A percentile compares a stretch with the other conserved stretches of the same genome.
Conservation (phyloP, 2,113 vertebrate species). For the Macrotis lagotis region DNA sequence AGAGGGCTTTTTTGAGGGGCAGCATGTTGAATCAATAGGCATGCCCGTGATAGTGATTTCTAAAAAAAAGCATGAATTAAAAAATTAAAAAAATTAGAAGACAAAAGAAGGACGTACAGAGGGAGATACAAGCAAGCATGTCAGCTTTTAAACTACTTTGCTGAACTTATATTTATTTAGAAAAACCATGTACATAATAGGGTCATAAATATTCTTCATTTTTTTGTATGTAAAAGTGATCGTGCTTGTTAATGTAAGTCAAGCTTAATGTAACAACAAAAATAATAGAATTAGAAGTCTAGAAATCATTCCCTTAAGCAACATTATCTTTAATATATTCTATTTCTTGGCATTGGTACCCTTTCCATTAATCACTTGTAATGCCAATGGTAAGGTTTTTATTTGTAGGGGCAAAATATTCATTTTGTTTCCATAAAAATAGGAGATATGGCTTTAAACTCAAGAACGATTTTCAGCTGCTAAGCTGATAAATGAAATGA, state of each 20-base stretch:
- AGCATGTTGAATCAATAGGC: background rate
- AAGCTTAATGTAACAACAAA: background rate
- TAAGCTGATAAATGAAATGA: slow-evolving; percentile 48
- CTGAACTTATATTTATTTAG: background rate
- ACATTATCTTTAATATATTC: background rate
- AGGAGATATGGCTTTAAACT: slow-evolving; percentile 21
- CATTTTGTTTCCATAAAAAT: slow-evolving; percentile 44
- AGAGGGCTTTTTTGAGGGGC: background rate
- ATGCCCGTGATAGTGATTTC: background rate
- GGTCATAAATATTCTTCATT: background rate
- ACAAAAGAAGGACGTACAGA: background rate
- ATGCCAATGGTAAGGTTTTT: background rate
- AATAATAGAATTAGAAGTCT: background rate
- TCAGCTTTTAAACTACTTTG: background rate
- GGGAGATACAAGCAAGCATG: background rate
- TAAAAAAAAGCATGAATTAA: background rate
- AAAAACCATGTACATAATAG: background rate
- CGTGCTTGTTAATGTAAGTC: background rate
- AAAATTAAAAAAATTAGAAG: background rate
- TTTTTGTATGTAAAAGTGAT: background rate
- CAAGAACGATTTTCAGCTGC: slow-evolving; percentile 40
- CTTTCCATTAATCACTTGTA: background rate
- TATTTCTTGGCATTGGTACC: background rate
- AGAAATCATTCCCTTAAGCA: background rate
- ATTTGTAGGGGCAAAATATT: background rate